phyloP scores from a whole-genome alignment of 2,113 vertebrate genomes.

The Bufo bufo region DNA sequence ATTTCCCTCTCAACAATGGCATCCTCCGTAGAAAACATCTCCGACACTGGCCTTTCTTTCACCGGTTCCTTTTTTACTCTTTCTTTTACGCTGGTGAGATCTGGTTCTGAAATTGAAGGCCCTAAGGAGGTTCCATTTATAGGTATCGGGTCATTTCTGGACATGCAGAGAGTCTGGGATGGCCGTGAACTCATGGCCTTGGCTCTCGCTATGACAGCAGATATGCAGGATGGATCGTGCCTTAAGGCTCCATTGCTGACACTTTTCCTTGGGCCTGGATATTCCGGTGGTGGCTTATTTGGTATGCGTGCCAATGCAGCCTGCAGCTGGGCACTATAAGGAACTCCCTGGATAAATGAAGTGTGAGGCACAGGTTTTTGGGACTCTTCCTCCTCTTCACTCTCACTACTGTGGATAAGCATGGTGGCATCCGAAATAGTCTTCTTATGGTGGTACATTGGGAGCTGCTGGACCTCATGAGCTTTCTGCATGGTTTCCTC shows the following conservation, averaged over 20 bases:
- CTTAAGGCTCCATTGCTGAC: constrained; percentile 78
- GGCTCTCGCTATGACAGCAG: constrained; percentile 69
- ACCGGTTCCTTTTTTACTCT: constrained; percentile 91
- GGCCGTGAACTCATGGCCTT: constrained; percentile 70
- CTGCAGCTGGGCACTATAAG: constrained; percentile 90
- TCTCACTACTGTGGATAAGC: constrained; percentile 97
- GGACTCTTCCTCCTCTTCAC: constrained; percentile 78
- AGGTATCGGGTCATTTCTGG: constrained; percentile 80
- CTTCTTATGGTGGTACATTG: constrained; percentile 89
- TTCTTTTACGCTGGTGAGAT: constrained; percentile 95
- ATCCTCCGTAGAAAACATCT: constrained; percentile 96
- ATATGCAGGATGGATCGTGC: constrained; percentile 67
- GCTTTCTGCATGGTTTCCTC: constrained; percentile 69
- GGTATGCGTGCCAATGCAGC: constrained; percentile 93
- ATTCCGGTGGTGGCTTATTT: constrained; percentile 94
- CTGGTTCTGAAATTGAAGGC: constrained; percentile 93
- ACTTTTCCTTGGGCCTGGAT: constrained; percentile 86
- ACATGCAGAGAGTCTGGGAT: constrained; percentile 75
- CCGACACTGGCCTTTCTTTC: constrained; percentile 93
- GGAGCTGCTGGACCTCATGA: constrained; percentile 69
- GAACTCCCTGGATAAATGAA: constrained; percentile 77
- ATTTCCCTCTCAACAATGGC: constrained; percentile 97
- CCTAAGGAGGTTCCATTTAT: constrained; percentile 85
- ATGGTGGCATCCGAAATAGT: constrained; percentile 91
- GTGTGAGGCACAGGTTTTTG: constrained; percentile 77